Conservation (phyloP, 2,113 vertebrate species). For the Gallinago undulata region DNA sequence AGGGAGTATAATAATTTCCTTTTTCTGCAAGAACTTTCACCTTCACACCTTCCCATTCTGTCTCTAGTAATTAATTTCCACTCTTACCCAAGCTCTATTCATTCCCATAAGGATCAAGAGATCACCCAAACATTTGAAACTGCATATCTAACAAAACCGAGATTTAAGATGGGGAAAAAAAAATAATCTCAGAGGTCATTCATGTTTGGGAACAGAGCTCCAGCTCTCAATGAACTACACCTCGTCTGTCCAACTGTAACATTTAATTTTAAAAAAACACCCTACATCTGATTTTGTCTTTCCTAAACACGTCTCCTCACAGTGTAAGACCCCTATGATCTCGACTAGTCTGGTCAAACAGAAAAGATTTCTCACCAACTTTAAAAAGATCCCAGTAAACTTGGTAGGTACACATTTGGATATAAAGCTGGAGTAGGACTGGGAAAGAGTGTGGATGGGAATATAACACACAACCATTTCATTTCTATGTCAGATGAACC, state of each 20-base stretch:
- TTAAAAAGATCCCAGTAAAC: neutral
- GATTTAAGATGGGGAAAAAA: neutral
- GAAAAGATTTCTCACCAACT: neutral
- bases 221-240: neutral
- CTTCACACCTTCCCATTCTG: neutral
- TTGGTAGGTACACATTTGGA: neutral
- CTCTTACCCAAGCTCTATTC: neutral
- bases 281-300: neutral
- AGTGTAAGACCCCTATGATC: neutral
- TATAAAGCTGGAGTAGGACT: neutral
- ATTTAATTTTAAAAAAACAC: neutral
- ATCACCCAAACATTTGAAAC: neutral
- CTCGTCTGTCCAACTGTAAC: neutral
- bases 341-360: neutral
- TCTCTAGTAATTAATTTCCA: neutral
- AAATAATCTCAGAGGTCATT: neutral
- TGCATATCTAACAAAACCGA: neutral
- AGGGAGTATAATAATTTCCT: neutral
- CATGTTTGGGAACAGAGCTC: neutral
- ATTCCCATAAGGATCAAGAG: neutral
- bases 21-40: neutral
- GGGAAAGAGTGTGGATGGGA: neutral
- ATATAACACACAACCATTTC: neutral
- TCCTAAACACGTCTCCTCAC: neutral
- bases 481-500: neutral